Base-by-base conservation (phyloP, 2,888 invertebrate genomes). In the Notodromas monacha region DNA sequence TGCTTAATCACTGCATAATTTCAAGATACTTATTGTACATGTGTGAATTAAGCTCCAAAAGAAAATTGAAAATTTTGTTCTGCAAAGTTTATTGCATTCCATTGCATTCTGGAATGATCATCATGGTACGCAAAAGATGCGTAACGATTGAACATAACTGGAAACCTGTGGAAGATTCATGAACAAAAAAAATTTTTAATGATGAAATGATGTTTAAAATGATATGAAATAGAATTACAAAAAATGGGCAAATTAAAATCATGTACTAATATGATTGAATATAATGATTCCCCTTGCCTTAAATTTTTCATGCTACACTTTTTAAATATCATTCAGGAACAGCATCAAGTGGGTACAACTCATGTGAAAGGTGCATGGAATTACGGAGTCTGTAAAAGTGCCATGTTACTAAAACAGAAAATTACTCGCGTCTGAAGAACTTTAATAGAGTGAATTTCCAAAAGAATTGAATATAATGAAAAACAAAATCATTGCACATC, bases 1-100 rank as follows among this genome's bases (percentile, higher is more conserved):
- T n/a, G 21, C 21, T 8, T 21, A 21, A 8, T 21, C 21, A 21
- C 6, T 21, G 21, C 21, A n/a, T 21, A 21, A 21, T 21, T 8
- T 21, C n/a, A 21, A 21, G 21, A 21, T 21, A 21, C 21, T 21
- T 21, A 21, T 21, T 21, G 21, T 21, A 21, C 21, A 21, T 21
- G 21, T 21, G 21, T 21, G 21, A 21, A 8, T 21, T 21, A 21
- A 21, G 21, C 21, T n/a, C 21, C 21, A 21, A 21, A 21, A 21
- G 21, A 21, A 21, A 21, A 21, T 21, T 21, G 21, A 21, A 21
- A 21, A 21, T 21, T 8, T 8, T n/a, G 21, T 21, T 21, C 21
- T n/a, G 21, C 21, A 21, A 21, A 6, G 21, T 21, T 8, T 21
- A 21, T 21, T 21, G 21, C 6, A 21, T 21, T 21, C 21, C 21